Conservation (phyloP, 2,113 vertebrate genomes). For the Scolopax mira region DNA sequence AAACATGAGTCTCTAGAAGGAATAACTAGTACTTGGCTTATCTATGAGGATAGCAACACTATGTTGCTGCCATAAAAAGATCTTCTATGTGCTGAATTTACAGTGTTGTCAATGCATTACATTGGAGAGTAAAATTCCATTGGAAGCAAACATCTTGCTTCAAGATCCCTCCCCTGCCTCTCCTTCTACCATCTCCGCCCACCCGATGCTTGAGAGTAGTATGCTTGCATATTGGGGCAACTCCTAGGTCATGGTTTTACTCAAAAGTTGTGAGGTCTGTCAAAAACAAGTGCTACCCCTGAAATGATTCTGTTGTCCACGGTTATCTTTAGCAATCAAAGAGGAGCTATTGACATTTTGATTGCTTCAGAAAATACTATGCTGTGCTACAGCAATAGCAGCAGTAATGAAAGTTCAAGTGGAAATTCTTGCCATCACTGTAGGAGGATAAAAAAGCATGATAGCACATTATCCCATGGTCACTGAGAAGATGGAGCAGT, state of each 20-base stretch:
- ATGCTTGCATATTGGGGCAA: background rate
- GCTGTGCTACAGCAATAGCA: background rate
- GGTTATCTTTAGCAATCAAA: background rate
- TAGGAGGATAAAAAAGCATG: background rate
- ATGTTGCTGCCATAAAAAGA: background rate
- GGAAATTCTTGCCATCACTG: background rate
- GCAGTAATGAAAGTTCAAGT: background rate
- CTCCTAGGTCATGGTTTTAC: background rate
- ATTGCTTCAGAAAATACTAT: background rate
- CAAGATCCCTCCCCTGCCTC: background rate
- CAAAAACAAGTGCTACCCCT: background rate
- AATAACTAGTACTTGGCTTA: background rate
- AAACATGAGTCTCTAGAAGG: background rate
- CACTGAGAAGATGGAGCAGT: background rate
- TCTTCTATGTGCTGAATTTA: background rate
- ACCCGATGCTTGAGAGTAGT: background rate
- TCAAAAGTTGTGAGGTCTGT: background rate
- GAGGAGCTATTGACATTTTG: slow-evolving; percentile 24
- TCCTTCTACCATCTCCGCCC: background rate
- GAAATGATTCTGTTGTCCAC: background rate
- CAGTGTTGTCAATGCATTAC: background rate
- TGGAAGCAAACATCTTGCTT: background rate
- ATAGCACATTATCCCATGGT: background rate
- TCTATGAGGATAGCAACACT: background rate
- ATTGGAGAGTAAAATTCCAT: background rate